Percentiles rank a stretch among this genome's conserved stretches.
phyloP scores from a whole-genome alignment of 2,888 invertebrate genomes.

The Metalampra italica region DNA sequence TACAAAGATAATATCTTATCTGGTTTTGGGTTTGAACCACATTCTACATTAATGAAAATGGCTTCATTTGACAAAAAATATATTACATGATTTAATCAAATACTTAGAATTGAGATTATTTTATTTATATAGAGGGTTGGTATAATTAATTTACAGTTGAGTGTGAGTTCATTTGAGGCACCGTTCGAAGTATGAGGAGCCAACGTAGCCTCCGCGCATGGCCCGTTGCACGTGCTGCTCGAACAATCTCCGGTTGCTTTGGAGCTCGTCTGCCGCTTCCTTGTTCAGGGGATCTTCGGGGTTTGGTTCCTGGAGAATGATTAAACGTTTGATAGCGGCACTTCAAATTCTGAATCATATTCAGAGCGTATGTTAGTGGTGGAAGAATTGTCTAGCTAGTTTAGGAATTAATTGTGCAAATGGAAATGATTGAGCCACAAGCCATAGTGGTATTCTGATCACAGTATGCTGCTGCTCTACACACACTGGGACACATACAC shows the following conservation, averaged over 20 bases:
- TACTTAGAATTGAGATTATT: constrained; percentile 62
- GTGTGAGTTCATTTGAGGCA: constrained; percentile 90
- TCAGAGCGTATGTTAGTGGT: too few relatives aligned
- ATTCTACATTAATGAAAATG: too few relatives aligned
- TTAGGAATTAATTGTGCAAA: too few relatives aligned
- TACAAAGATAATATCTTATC: background rate
- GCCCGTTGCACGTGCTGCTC: constrained; percentile 98
- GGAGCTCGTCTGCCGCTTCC: constrained; percentile 98
- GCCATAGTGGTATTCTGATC: too few relatives aligned
- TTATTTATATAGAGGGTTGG: constrained; percentile 58
- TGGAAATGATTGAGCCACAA: too few relatives aligned
- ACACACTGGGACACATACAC: too few relatives aligned
- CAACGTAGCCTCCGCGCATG: constrained; percentile 97
- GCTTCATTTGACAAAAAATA: background rate
- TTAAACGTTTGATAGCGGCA: background rate
- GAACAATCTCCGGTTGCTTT: constrained; percentile 94
- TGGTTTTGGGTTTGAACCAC: too few relatives aligned
- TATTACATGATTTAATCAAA: constrained; percentile 24
- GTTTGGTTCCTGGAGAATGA: constrained; percentile 90
- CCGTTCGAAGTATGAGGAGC: constrained; percentile 95
- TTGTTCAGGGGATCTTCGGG: constrained; percentile 99
- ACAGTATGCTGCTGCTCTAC: too few relatives aligned
- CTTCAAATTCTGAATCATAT: too few relatives aligned
- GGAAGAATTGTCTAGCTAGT: too few relatives aligned
- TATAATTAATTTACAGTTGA: constrained; percentile 53